phyloP scores from a whole-genome alignment of 2,888 invertebrate species.

The Glyphotaelius pellucidus region DNA sequence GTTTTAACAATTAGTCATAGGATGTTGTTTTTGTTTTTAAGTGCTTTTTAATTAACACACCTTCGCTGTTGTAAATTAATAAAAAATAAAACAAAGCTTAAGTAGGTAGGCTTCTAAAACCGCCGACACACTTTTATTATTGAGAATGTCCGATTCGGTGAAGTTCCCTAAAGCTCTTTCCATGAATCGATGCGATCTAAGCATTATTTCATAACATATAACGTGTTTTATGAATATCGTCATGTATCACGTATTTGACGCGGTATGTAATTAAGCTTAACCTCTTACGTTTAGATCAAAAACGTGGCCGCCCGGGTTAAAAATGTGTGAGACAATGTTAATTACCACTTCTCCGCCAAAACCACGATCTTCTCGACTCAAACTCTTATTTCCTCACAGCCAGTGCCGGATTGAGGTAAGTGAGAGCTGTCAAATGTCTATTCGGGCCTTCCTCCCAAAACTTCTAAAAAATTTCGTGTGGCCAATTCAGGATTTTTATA shows the following conservation, averaged over 20 bases:
- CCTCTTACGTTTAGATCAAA: constrained; percentile 15
- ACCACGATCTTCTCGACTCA: constrained; percentile 31
- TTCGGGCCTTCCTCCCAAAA: too few species aligned
- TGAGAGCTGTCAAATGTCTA: not conserved
- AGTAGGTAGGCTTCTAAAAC: not conserved
- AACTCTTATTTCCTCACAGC: not conserved
- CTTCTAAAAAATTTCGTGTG: too few species aligned
- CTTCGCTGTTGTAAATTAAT: not conserved
- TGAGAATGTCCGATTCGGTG: not conserved
- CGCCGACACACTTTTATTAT: not conserved
- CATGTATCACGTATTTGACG: not conserved
- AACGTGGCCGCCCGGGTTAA: not conserved
- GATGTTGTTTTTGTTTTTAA: not conserved
- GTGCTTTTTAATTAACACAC: constrained; percentile 32
- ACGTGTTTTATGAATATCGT: not conserved
- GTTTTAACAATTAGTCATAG: not conserved
- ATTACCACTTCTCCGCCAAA: constrained; percentile 31
- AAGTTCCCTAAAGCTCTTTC: not conserved
- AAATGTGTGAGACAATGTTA: constrained; percentile 21
- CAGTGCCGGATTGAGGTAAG: not conserved
- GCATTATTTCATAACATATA: not conserved
- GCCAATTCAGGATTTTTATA: too few species aligned
- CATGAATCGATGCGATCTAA: not conserved
- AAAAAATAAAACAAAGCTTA: not conserved
- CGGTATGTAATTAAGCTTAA: constrained; percentile 4